These are phyloP conservation scores for Oreochromis mossambicus DNA, from an alignment of 2,797 vertebrate species.

Conservation along the genomic window DNA sequence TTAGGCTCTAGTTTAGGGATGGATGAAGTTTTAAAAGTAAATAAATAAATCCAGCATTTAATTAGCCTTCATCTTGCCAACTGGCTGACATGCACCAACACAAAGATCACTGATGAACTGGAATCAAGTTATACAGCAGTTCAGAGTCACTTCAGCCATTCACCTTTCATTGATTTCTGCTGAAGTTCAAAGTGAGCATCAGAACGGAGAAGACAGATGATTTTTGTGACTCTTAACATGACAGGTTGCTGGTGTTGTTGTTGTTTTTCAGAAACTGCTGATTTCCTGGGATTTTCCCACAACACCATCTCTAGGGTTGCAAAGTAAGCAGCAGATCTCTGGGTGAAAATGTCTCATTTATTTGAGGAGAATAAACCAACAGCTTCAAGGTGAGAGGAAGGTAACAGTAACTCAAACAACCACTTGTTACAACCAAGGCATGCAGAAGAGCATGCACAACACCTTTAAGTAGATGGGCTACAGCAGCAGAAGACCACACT, in stretches of 20 bases:
- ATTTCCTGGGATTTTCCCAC: neutral
- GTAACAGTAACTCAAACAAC: neutral
- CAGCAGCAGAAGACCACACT: neutral
- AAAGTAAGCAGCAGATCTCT: neutral
- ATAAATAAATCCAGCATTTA: neutral
- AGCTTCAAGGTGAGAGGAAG: neutral
- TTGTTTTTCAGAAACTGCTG: neutral
- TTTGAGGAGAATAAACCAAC: neutral
- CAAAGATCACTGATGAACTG: neutral
- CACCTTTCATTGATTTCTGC: neutral
- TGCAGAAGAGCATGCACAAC: neutral
- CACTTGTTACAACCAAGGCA: neutral
- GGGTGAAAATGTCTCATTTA: neutral
- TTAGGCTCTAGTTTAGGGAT: neutral
- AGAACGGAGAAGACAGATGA: neutral
- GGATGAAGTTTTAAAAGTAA: neutral
- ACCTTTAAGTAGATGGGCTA: neutral
- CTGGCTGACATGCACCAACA: neutral
- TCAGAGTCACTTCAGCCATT: neutral
- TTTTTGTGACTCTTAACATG: neutral
- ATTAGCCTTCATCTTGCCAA: neutral
- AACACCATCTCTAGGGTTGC: neutral
- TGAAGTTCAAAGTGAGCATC: neutral
- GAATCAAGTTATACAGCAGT: rapidly evolving
- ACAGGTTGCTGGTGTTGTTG: neutral